Percentiles rank a stretch among this genome's conserved stretches.
These are phyloP conservation scores for Phanerotoma sp. DNA, from an alignment of 2,888 invertebrate species.

Conservation along the genomic window DNA sequence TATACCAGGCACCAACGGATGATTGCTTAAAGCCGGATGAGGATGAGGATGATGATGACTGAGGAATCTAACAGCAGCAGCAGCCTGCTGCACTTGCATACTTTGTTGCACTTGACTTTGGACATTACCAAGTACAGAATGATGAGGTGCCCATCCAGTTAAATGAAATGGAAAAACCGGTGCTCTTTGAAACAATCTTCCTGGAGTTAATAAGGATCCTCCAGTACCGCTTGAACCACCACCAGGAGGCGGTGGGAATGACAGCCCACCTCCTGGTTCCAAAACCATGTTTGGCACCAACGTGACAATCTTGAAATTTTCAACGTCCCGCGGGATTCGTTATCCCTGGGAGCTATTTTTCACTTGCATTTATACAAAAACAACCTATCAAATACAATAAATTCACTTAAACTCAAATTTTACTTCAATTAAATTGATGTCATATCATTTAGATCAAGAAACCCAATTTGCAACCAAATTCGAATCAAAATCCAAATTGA, in stretches of 20 bases:
- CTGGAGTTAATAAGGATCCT: slow-evolving; percentile 49
- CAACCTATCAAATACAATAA: background rate
- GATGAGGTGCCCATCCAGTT: slow-evolving; percentile 55
- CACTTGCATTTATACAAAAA: slow-evolving; percentile 18
- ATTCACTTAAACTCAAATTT: background rate
- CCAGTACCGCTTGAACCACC: slow-evolving; percentile 46
- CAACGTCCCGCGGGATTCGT: slow-evolving; percentile 1
- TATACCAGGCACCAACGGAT: slow-evolving; percentile 50
- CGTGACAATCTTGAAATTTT: slow-evolving; percentile 37
- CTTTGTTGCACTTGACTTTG: slow-evolving; percentile 54
- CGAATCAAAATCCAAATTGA: too few species aligned
- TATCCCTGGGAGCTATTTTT: slow-evolving; percentile 3
- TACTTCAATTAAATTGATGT: background rate
- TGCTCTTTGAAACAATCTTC: slow-evolving; percentile 52
- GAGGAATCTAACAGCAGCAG: slow-evolving; percentile 49
- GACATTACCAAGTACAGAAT: slow-evolving; percentile 53
- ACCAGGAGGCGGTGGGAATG: slow-evolving; percentile 56
- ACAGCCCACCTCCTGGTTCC: slow-evolving; percentile 56
- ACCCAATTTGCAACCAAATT: too few species aligned
- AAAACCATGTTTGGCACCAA: slow-evolving; percentile 57
- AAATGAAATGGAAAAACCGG: slow-evolving; percentile 55
- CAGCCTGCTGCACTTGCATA: slow-evolving; percentile 53
- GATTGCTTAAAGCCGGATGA: slow-evolving; percentile 51
- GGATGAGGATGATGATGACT: slow-evolving; percentile 54
- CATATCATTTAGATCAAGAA: too few species aligned